Conservation (phyloP, 2,888 invertebrate genomes). For the Campoplex nolae region DNA sequence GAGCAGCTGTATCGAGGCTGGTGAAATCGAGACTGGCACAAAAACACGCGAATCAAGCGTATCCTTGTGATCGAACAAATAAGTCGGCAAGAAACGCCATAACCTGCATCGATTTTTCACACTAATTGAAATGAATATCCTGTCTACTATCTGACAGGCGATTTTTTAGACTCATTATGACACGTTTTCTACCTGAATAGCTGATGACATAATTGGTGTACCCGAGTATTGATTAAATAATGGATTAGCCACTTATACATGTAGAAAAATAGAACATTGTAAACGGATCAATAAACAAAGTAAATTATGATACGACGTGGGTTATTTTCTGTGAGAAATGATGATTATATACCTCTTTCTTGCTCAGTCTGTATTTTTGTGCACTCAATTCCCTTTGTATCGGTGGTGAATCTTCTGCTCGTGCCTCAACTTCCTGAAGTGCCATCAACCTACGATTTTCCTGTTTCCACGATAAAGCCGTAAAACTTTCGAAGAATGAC, state of each 20-base stretch:
- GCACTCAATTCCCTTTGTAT: constrained; percentile 82
- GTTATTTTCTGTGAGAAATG: background rate
- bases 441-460: constrained; percentile 94
- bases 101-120: background rate
- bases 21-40: constrained; percentile 20
- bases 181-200: background rate
- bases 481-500: constrained; percentile 97
- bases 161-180: background rate
- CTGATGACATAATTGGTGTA: background rate
- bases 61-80: constrained; percentile 1
- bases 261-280: background rate
- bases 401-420: constrained; percentile 87
- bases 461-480: constrained; percentile 96
- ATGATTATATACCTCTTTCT: constrained; percentile 76
- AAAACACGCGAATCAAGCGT: background rate
- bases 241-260: background rate
- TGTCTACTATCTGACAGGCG: background rate
- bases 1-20: background rate
- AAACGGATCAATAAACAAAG: background rate
- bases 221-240: background rate
- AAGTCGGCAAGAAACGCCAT: background rate
- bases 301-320: background rate
- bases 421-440: constrained; percentile 90
- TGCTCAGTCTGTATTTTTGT: constrained; percentile 75
- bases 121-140: background rate